Evolutionary conservation across 2,888 invertebrate genomes (phyloP), one percentile per base, ranked within the genome.

Genomic region (Ceramica pisi): DNA sequence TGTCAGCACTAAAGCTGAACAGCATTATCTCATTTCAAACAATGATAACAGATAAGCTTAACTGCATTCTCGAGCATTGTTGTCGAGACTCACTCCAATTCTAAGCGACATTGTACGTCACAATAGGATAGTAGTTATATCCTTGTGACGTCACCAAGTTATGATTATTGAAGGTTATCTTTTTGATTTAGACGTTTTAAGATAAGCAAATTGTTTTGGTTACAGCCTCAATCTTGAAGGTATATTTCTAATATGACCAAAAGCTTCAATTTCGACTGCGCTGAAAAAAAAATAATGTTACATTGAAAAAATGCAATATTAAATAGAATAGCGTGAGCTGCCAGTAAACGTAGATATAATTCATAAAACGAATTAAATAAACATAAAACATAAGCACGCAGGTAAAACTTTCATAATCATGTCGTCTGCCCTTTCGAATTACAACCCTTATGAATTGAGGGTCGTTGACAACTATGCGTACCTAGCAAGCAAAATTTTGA

Each of bases 41-140:
- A 92, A 82, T 84, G 92, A 93, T 94, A 92, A 91, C 83, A 89
- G 92, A 92, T 93, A 94, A 94, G 90, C 89, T 88, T 82, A 82
- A 88, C 86, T 87, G 85, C 86, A 88, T 88, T 86, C 84, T 86
- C 86, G 85, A 90, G 89, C 86, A 87, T 80, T 80, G 69, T 75
- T 80, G 74, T 81, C 63, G 71, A 76, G 71, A 59, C 75, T 76
- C 70, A 76, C 78, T 83, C 59, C 44, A 74, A 77, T 77, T 75
- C 77, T 74, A 76, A 76, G 72, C 71, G 71, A 67, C 67, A 62
- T 68, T 35, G 9, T 72, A 79, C 86, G 71, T 79, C 84, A 85
- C 75, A 85, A 85, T 78, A 70, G 67, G 68, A 48, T 61, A 62
- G 69, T 60, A 31, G 46, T 48, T 44, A 63, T 74, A 77, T 80